phyloP scores from a whole-genome alignment of 2,888 invertebrate species.

The Microplitis manilae region DNA sequence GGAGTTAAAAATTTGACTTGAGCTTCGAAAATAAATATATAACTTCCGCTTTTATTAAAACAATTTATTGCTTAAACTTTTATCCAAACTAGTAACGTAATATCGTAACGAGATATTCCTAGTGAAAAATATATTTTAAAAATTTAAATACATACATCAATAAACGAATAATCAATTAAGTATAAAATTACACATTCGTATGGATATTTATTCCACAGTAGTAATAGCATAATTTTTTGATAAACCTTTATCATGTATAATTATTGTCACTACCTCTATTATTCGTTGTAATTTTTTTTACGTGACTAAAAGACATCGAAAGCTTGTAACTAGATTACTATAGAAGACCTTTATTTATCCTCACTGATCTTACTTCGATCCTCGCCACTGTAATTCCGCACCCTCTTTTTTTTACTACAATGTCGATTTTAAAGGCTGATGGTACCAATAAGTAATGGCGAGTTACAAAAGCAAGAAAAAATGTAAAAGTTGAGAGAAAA shows the following conservation, averaged over 20 bases:
- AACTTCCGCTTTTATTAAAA: no score
- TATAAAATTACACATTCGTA: neutral
- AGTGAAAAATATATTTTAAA: neutral
- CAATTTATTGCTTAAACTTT: no score
- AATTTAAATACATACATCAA: constrained; percentile 13
- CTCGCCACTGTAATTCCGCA: neutral
- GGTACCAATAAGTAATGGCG: constrained; percentile 66
- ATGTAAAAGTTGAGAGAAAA: constrained; percentile 32
- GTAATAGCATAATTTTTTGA: neutral
- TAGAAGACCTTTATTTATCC: neutral
- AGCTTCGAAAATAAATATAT: no score
- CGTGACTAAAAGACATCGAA: neutral
- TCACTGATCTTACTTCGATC: neutral
- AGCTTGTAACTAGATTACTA: neutral
- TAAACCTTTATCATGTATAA: neutral
- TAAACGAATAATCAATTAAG: neutral
- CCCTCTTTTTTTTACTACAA: constrained; percentile 47
- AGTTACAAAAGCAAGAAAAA: constrained; percentile 41
- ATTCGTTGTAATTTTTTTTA: constrained; percentile 12
- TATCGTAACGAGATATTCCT: neutral
- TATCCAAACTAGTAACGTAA: neutral
- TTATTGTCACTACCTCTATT: constrained; percentile 7
- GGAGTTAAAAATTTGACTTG: no score
- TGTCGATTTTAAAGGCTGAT: constrained; percentile 48
- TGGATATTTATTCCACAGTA: neutral